These are phyloP conservation scores for Drosophila mimica DNA, from an alignment of 2,888 invertebrate genomes.

Conservation along the genomic window DNA sequence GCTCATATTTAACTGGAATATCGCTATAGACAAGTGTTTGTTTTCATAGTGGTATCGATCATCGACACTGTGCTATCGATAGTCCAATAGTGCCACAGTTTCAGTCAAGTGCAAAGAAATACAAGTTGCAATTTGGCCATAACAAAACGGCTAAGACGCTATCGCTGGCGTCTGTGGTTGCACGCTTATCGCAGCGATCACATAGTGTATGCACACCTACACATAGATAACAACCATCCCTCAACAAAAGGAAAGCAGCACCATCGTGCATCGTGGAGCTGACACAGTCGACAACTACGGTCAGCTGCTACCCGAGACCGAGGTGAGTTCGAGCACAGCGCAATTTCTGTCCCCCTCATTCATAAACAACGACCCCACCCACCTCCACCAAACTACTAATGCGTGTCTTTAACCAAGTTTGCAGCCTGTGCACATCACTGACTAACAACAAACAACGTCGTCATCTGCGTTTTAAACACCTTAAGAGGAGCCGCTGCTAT, in stretches of 20 bases:
- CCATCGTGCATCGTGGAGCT: slow-evolving; percentile 35
- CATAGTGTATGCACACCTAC: slow-evolving; percentile 1
- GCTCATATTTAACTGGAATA: background rate
- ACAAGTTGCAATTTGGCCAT: slow-evolving; percentile 48
- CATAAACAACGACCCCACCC: background rate
- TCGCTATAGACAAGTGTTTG: background rate
- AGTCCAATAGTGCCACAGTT: slow-evolving; percentile 18
- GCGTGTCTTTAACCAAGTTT: slow-evolving; percentile 62
- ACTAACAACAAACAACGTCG: slow-evolving; percentile 37
- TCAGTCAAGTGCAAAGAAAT: slow-evolving; percentile 37
- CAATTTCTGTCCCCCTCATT: slow-evolving; percentile 4
- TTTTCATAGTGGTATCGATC: slow-evolving; percentile 12
- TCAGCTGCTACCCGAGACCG: slow-evolving; percentile 51
- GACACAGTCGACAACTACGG: slow-evolving; percentile 31
- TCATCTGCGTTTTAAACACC: slow-evolving; percentile 11
- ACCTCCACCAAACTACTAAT: slow-evolving; percentile 40
- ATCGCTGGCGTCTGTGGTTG: slow-evolving; percentile 39
- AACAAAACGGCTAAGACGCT: slow-evolving; percentile 50
- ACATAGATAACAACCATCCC: slow-evolving; percentile 5
- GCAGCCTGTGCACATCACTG: slow-evolving; percentile 35
- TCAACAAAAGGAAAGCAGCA: background rate
- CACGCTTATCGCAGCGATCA: slow-evolving; percentile 2
- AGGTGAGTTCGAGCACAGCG: slow-evolving; percentile 43
- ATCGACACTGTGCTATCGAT: slow-evolving; percentile 33
- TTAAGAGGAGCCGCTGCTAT: slow-evolving; percentile 4